Evolutionary conservation across 1,140 invertebrate genomes (phyloP), one percentile per base, ranked within the genome.

Genomic region (Melitaea cinxia): DNA sequence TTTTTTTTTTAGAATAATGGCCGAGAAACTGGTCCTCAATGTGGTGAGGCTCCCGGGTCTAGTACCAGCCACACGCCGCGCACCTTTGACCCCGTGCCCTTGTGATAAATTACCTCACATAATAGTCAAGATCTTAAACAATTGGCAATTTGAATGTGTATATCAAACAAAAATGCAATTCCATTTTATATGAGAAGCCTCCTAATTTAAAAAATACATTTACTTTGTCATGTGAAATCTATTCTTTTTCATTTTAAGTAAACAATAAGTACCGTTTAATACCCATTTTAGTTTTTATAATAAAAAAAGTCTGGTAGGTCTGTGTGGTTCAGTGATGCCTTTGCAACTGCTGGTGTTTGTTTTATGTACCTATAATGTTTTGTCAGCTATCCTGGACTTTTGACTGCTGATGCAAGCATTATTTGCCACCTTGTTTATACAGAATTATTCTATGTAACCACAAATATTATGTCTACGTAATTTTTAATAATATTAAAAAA

Each of bases 41-140:
- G 89, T 73, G 90, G 89, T n/a, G 91, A 92, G 81, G 90, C 90
- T 6, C 91, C 91, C 10, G 90, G 91, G 19, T 92, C 91, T 56
- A 92, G 91, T 70, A 91, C 89, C 59, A 91, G 82, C 73, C 68
- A 91, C 52, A 73, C 85, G 64, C 72, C 83, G 1, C 80, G 85
- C 60, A 77, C 78, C 30, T 85, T 82, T 49, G 86, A 89, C 45
- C 78, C 78, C 59, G 83, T 90, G 67, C 81, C 84, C 70, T 83
- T 89, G 85, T 90, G 85, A 89, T 87, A 75, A 83, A 72, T 75
- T 82, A 80, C 75, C 73, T 80, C 61, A 65, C 76, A 75, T 72
- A 63, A 72, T 79, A 79, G 74, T 68, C 69, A 72, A 77, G 73
- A 65, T 50, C 53, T 72, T 56, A 57, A 62, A 77, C 68, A 73